phyloP scores from a whole-genome alignment of 2,888 invertebrate genomes.

The Thelaira solivaga region DNA sequence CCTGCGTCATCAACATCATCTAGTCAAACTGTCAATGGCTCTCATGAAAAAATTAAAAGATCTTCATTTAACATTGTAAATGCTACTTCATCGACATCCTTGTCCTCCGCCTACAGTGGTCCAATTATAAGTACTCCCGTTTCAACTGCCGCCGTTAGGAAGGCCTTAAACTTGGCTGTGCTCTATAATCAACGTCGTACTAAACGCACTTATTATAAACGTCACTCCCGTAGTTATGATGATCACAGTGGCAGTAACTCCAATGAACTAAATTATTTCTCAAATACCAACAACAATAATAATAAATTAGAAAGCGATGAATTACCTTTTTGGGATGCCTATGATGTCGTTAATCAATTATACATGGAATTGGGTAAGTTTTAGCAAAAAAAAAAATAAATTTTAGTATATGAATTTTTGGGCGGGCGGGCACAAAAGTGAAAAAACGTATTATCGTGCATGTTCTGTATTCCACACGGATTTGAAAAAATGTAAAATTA shows the following conservation, averaged over 20 bases:
- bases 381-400: too few species aligned
- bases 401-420: too few species aligned
- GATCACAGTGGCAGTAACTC: conserved; percentile 56
- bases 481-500: too few species aligned
- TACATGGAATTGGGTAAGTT: conserved; percentile 87
- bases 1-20: conserved; percentile 1
- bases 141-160: conserved; percentile 60
- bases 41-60: conserved; percentile 64
- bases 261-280: conserved; percentile 64
- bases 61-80: conserved; percentile 57
- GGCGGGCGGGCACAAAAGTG: too few species aligned
- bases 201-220: conserved; percentile 69
- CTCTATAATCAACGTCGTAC: conserved; percentile 73
- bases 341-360: conserved; percentile 92
- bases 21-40: conserved; percentile 8
- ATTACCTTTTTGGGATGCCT: conserved; percentile 91
- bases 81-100: conserved; percentile 32
- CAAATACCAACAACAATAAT: conserved; percentile 35
- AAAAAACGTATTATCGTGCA: too few species aligned
- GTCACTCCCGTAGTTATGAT: conserved; percentile 68
- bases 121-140: conserved; percentile 47
- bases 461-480: too few species aligned
- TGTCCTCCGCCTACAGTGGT: too few species aligned
- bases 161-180: conserved; percentile 71
- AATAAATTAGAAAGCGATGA: conserved; percentile 66